These are phyloP conservation scores for Clarias fuscus DNA, from an alignment of 2,797 vertebrate species.

Conservation along the genomic window DNA sequence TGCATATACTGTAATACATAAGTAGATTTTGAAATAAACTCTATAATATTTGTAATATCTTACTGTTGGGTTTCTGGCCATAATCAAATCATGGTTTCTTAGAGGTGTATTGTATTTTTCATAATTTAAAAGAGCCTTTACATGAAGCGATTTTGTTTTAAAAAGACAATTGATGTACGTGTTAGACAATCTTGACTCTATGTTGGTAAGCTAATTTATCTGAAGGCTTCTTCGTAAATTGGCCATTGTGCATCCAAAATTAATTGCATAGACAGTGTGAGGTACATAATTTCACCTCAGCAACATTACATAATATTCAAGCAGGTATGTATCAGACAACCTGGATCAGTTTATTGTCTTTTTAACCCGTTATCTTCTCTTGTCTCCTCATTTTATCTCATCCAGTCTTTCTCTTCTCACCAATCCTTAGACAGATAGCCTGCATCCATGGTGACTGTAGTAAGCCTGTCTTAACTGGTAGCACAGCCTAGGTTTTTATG, in stretches of 20 bases:
- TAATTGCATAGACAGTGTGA: not conserved
- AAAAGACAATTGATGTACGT: no score
- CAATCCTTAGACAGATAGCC: not conserved
- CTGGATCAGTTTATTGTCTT: not conserved
- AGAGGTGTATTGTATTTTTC: not conserved
- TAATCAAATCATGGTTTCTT: not conserved
- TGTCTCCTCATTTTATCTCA: not conserved
- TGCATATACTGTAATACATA: not conserved
- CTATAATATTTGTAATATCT: not conserved
- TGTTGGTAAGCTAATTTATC: not conserved
- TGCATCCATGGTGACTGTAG: not conserved
- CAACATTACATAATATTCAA: not conserved
- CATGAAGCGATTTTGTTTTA: not conserved
- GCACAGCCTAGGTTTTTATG: slow-evolving; percentile 8
- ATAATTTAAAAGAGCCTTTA: not conserved
- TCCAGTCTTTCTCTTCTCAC: not conserved
- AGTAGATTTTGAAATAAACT: not conserved
- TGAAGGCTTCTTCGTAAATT: not conserved
- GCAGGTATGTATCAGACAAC: not conserved
- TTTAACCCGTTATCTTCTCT: not conserved
- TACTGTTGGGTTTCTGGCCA: not conserved
- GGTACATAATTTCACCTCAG: not conserved
- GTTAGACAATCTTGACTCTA: not conserved
- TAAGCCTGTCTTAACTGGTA: not conserved
- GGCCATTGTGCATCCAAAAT: no score